Evolutionary conservation across 2,797 vertebrate species (phyloP).

Genomic region (Gambusia yucatana): DNA sequence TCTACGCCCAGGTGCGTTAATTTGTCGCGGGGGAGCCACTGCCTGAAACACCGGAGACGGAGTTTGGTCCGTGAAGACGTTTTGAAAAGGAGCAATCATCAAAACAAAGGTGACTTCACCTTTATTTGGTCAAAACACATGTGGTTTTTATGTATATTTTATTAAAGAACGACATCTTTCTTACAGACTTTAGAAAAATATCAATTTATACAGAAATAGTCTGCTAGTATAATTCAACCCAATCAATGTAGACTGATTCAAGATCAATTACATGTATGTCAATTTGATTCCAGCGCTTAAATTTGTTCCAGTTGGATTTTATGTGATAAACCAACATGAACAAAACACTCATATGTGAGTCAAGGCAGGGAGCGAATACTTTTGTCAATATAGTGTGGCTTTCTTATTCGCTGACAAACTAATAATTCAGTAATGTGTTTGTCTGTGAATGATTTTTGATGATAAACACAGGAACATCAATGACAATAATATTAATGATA

Average conservation of each 20-base stretch:
- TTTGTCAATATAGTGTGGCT: no score
- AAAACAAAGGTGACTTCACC: background rate
- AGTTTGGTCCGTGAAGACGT: background rate
- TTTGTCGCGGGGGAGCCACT: slow-evolving; percentile 96
- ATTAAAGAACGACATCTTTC: background rate
- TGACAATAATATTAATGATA: no score
- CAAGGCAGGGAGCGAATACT: no score
- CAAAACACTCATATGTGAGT: no score
- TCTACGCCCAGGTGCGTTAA: slow-evolving; percentile 91
- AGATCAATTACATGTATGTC: no score
- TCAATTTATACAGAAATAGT: background rate
- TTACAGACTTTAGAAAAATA: background rate
- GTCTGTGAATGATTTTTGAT: no score
- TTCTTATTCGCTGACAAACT: no score
- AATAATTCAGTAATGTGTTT: no score
- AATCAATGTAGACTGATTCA: no score
- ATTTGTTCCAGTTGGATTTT: background rate
- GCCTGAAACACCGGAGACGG: slow-evolving; percentile 79
- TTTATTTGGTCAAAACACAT: background rate
- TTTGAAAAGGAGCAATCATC: no score
- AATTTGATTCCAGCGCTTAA: background rate
- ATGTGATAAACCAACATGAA: background rate
- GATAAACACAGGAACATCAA: no score
- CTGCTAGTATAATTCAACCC: no score
- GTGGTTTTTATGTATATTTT: background rate